Base-by-base conservation (phyloP, 2,113 vertebrate species). In the Sigmodon hispidus region DNA sequence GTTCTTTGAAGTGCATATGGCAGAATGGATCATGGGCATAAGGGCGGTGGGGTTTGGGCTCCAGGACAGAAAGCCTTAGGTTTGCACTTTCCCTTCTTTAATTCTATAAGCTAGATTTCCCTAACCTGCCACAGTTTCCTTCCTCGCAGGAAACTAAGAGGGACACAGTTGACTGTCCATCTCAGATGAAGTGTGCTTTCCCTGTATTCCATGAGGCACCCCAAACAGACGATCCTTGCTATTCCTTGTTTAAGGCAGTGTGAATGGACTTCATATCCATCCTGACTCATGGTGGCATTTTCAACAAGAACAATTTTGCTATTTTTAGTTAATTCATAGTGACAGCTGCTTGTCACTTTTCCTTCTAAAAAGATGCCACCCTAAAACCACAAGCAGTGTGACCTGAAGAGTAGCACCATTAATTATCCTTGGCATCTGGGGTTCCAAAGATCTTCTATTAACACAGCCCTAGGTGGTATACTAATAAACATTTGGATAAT, bases 361-460 rank as follows among this genome's bases (percentile, higher is more conserved):
- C 36, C 36, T 50, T 81, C 50, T 31, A 81, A 59, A 59, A 85
- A 85, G 24, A 76, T n/a, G n/a, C 57, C 2, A 73, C 75, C 34
- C 63, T 0, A 59, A 65, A 89, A 63, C 24, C 34, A 86, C 69
- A 77, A 36, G 67, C 43, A 45, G 1, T 13, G 48, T 75, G 31
- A 85, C 17, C 76, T 34, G 0, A 70, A 90, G 61, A 81, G 8
- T 3, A n/a, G 16, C 21, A 16, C 26, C 52, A 67, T 92, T 48
- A 40, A 67, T 92, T 48, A 40, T 63, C 86, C 92, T 31, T 1
- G 65, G 65, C 31, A 34, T 34, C 52, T 43, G 48, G 7, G 24
- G 48, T 87, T 89, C 93, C 85, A 83, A 85, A 43, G 93, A 50
- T 34, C 21, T 34, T 88, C 87, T 43, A 31, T 63, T 55, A 87